Evolutionary conservation across 2,113 vertebrate genomes (phyloP).

Genomic region (Ornithorhynchus anatinus): DNA sequence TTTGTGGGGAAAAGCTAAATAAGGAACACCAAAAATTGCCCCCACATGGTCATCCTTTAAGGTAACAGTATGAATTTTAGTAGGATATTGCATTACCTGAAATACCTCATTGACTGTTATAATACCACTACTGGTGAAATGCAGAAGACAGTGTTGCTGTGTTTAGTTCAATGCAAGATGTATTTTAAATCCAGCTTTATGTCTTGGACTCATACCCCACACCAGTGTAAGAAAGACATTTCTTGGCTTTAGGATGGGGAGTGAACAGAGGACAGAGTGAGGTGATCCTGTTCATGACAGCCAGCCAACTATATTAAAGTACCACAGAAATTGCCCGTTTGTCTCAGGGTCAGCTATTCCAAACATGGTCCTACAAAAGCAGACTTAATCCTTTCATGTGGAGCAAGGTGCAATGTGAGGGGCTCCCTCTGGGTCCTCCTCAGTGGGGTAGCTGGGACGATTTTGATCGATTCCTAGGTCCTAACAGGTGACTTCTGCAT

Average conservation of each 20-base stretch:
- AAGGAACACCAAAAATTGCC: slow-evolving; percentile 29
- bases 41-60: background rate
- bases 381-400: background rate
- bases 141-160: background rate
- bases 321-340: background rate
- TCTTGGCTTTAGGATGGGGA: background rate
- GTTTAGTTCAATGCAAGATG: background rate
- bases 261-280: background rate
- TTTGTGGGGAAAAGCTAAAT: slow-evolving; percentile 19
- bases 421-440: background rate
- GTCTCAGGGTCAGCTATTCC: rapidly evolving
- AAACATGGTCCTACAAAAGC: rapidly evolving
- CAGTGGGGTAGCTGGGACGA: background rate
- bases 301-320: background rate
- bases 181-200: background rate
- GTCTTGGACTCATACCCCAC: background rate
- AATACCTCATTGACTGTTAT: background rate
- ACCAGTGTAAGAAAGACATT: background rate
- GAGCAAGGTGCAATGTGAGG: background rate
- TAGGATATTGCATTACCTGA: background rate
- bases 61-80: background rate
- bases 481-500: slow-evolving; percentile 6
- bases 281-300: background rate
- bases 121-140: background rate
- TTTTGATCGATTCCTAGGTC: background rate